Evolutionary conservation across 2,888 invertebrate species (phyloP).

Genomic region (Phengaris arion): DNA sequence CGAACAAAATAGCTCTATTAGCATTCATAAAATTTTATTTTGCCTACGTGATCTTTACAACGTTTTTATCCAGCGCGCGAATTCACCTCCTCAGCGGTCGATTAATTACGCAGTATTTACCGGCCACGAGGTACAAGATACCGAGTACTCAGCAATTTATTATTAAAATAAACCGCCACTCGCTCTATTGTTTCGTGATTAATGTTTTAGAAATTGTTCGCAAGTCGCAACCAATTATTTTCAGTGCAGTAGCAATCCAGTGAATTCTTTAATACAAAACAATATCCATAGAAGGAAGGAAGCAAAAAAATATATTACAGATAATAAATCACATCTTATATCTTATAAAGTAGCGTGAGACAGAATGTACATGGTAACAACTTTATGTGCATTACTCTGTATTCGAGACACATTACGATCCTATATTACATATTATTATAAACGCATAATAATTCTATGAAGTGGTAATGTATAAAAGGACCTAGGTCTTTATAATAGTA

Average conservation of each 20-base stretch:
- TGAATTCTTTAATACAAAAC: not conserved
- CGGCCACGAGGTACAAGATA: slow-evolving; percentile 28
- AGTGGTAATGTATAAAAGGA: slow-evolving; percentile 39
- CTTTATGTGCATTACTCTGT: not conserved
- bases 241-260: not conserved
- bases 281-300: not conserved
- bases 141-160: slow-evolving; percentile 25
- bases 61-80: not conserved
- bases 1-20: slow-evolving; percentile 25
- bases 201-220: slow-evolving; percentile 19
- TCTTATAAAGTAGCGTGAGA: slow-evolving; percentile 12
- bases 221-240: slow-evolving; percentile 17
- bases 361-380: slow-evolving; percentile 2
- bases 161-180: slow-evolving; percentile 29
- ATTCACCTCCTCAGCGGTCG: slow-evolving; percentile 1
- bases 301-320: not conserved
- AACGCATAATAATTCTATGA: slow-evolving; percentile 36
- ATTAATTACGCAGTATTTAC: slow-evolving; percentile 17
- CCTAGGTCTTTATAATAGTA: slow-evolving; percentile 44
- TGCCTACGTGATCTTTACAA: slow-evolving; percentile 15
- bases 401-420: not conserved
- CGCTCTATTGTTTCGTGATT: slow-evolving; percentile 27
- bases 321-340: not conserved
- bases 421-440: not conserved
- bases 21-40: not conserved